Base-by-base conservation (phyloP, 2,797 vertebrate genomes). In the Melanotaenia trifasciata region DNA sequence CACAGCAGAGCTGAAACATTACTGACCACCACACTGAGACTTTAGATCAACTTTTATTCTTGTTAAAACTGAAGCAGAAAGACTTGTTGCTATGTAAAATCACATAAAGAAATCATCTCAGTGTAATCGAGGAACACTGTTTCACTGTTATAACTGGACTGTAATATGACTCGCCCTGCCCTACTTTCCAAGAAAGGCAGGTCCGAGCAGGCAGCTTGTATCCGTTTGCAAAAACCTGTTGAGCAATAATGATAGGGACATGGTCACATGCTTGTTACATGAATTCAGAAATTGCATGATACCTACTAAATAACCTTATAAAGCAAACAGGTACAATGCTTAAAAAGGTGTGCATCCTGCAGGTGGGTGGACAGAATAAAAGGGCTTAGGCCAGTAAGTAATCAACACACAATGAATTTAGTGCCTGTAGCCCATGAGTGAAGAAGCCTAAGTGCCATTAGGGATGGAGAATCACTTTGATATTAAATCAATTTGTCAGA, bases 401-500 rank as follows among this genome's bases (percentile, higher is more conserved):
- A 93, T 92, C 87, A 87, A 91, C 83, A 86, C 87, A 90, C 90
- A 91, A 89, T 90, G 91, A 90, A 92, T 91, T 70, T 74, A 79
- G 81, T 58, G 90, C 80, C 74, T 78, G 90, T 74, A 84, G 87
- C 85, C 74, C 73, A 80, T 78, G 79, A 86, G 83, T 80, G 88
- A 89, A 83, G 88, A 88, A 83, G 77, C 84, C 81, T 24, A 43
- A 86, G 88, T 79, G 80, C 90, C 92, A 94, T 94, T 92, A 92
- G 90, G 82, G 87, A 92, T 80, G 82, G 87, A 90, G 89, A 94
- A 92, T 90, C 89, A 84, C 92, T 93, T 93, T 89, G 88, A 81
- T 94, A 93, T 92, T 94, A 94, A 94, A 94, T 95, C 92, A 93
- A 93, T 95, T 94, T 94, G 93, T 94, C 94, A 95, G 94, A 91